phyloP scores from a whole-genome alignment of 2,888 invertebrate genomes.

The Lepidocyrtoides sp. region DNA sequence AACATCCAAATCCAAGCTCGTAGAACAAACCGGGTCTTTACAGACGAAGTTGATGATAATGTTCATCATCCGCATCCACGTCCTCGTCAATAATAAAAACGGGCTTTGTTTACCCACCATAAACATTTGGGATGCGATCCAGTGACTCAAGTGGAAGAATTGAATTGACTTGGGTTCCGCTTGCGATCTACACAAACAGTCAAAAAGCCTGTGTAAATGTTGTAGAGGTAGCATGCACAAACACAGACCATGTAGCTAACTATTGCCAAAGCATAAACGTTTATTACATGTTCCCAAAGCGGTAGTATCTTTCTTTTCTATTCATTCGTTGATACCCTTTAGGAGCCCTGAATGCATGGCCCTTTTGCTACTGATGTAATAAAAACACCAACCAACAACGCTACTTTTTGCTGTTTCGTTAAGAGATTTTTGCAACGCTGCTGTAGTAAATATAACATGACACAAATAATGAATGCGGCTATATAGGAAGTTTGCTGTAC shows the following conservation, averaged over 20 bases:
- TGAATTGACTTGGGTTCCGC: constrained; percentile 78
- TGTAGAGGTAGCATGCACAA: neutral
- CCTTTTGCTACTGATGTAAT: constrained; percentile 38
- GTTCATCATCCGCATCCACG: constrained; percentile 59
- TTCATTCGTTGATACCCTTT: constrained; percentile 46
- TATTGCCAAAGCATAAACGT: neutral
- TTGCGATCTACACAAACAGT: constrained; percentile 28
- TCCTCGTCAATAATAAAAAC: constrained; percentile 80
- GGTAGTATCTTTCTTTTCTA: constrained; percentile 50
- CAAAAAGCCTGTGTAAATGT: neutral
- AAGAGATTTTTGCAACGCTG: constrained; percentile 64
- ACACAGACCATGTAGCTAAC: no score
- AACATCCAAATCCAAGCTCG: constrained; percentile 22
- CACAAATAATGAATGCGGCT: neutral
- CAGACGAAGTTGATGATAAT: constrained; percentile 61
- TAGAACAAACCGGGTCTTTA: neutral
- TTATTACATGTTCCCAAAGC: constrained; percentile 63
- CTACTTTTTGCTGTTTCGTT: constrained; percentile 54
- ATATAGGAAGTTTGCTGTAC: constrained; percentile 5
- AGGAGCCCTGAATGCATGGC: constrained; percentile 38
- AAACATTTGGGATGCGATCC: constrained; percentile 79
- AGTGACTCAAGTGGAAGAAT: constrained; percentile 79
- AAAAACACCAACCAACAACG: constrained; percentile 38
- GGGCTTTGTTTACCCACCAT: constrained; percentile 78
- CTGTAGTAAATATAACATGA: neutral